phyloP scores from a whole-genome alignment of 2,888 invertebrate species.

The Brachycybe producta region DNA sequence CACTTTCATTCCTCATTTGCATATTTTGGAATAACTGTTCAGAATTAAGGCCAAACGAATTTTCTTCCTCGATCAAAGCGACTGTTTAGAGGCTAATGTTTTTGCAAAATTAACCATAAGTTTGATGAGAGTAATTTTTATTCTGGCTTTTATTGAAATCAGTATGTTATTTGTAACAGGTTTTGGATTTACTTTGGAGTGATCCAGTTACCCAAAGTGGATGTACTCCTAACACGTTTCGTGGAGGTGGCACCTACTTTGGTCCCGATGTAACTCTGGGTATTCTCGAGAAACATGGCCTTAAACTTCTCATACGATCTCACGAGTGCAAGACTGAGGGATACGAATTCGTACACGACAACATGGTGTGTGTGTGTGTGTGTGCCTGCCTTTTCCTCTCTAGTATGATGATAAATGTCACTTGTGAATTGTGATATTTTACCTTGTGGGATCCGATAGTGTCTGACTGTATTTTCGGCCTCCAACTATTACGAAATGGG shows the following conservation, averaged over 20 bases:
- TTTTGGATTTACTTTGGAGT: constrained; percentile 80
- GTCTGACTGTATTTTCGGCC: constrained; percentile 87
- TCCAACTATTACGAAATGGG: constrained; percentile 94
- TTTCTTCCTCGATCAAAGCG: too few species aligned
- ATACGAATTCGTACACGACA: constrained; percentile 71
- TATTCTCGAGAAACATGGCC: constrained; percentile 61
- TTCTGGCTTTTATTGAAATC: too few species aligned
- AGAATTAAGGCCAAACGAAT: too few species aligned
- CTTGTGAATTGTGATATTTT: not conserved
- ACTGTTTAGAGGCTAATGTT: too few species aligned
- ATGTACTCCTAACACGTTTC: constrained; percentile 64
- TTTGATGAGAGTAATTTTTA: too few species aligned
- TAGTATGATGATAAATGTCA: too few species aligned
- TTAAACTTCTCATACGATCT: constrained; percentile 67
- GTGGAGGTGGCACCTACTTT: constrained; percentile 86
- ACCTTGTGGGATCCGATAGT: constrained; percentile 40
- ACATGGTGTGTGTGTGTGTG: constrained; percentile 42
- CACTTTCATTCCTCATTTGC: too few species aligned
- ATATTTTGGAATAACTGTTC: too few species aligned
- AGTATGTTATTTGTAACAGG: constrained; percentile 20
- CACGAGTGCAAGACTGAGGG: constrained; percentile 91
- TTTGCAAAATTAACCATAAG: too few species aligned
- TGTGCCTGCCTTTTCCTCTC: not conserved
- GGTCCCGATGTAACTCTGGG: constrained; percentile 73
- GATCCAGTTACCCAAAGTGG: constrained; percentile 70